Evolutionary conservation across 2,888 invertebrate species (phyloP).

Genomic region (Lasiommata megera): DNA sequence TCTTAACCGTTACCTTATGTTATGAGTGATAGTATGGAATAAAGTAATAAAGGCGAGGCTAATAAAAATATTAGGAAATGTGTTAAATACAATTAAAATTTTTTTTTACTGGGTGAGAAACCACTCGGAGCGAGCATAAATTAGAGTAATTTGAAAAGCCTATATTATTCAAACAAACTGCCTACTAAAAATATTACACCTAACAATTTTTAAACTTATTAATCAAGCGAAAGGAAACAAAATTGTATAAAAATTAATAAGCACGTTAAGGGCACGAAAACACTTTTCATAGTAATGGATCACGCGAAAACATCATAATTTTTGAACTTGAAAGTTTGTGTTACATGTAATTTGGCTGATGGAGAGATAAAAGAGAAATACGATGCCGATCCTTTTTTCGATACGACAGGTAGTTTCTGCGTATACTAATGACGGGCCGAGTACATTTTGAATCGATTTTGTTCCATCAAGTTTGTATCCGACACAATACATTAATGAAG

Average conservation of each 20-base stretch:
- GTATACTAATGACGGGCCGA: conserved; percentile 1
- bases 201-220: conserved; percentile 10
- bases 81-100: background rate
- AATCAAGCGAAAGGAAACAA: background rate
- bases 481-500: too few species aligned
- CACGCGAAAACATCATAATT: conserved; percentile 27
- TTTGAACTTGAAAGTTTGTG: conserved; percentile 18
- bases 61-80: background rate
- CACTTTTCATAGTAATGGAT: conserved; percentile 25
- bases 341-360: conserved; percentile 23
- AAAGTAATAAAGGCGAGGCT: background rate
- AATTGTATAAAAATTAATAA: conserved; percentile 12
- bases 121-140: background rate
- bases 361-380: conserved; percentile 24
- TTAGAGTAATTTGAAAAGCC: conserved; percentile 1
- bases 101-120: background rate
- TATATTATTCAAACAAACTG: conserved; percentile 1
- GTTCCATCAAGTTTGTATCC: too few species aligned
- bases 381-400: conserved; percentile 8
- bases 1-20: too few species aligned
- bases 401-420: conserved; percentile 1
- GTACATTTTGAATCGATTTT: background rate
- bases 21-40: too few species aligned
- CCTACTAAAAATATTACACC: conserved; percentile 4
- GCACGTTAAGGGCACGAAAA: background rate